A percentile compares a stretch with the other conserved stretches of the same genome.
Evolutionary conservation across 2,888 invertebrate species (phyloP).

Genomic region (Agonopterix subpropinquella): DNA sequence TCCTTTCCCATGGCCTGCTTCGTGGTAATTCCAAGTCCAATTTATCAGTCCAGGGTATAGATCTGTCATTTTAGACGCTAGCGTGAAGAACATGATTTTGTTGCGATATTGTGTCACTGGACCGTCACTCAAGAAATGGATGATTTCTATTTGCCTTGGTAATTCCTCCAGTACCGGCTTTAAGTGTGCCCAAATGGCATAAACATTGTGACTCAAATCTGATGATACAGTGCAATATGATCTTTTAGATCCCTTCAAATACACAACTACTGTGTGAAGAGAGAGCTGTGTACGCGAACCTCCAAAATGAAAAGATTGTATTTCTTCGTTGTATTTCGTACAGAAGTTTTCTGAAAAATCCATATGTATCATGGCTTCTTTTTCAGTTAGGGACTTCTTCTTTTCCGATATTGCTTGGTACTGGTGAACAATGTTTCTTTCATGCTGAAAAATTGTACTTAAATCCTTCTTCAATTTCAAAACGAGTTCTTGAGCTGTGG

Average conservation of each 20-base stretch:
- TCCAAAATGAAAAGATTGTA: conserved; percentile 37
- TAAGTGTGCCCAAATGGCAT: conserved; percentile 27
- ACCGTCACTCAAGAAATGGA: conserved; percentile 34
- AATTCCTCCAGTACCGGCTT: conserved; percentile 12
- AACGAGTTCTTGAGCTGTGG: conserved; percentile 7
- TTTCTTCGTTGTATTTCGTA: conserved; percentile 28
- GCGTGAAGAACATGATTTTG: conserved; percentile 28
- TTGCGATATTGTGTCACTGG: conserved; percentile 35
- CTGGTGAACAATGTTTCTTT: conserved; percentile 12
- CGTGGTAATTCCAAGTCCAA: conserved; percentile 32
- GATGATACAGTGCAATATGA: conserved; percentile 25
- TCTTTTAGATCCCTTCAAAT: conserved; percentile 14
- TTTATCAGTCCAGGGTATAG: conserved; percentile 19
- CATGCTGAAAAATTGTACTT: conserved; percentile 6
- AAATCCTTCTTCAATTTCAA: conserved; percentile 10
- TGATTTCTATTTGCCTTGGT: conserved; percentile 18
- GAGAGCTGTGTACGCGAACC: conserved; percentile 27
- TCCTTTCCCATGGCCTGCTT: conserved; percentile 34
- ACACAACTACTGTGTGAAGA: conserved; percentile 40
- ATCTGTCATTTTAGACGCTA: conserved; percentile 22
- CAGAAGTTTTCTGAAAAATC: conserved; percentile 42
- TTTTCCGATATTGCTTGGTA: conserved; percentile 13
- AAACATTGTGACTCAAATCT: conserved; percentile 23
- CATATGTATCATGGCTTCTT: conserved; percentile 17
- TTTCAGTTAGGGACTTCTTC: conserved; percentile 14